A percentile compares a stretch with the other conserved stretches of the same genome.
These are phyloP conservation scores for Drosophila ambigua DNA, from an alignment of 1,140 invertebrate species.

Conservation along the genomic window DNA sequence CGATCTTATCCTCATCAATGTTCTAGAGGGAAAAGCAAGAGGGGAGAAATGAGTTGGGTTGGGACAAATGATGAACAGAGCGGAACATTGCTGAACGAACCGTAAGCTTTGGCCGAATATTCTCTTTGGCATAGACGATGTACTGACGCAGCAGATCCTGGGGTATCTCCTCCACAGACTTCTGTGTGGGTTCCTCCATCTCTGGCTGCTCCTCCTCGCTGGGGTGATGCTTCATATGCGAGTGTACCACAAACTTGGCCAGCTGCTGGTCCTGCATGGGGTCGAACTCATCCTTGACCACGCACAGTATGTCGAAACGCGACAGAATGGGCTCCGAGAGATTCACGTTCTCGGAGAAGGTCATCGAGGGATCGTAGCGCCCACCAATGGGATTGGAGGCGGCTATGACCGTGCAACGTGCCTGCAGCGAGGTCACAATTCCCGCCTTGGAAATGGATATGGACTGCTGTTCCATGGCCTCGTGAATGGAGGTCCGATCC, in stretches of 20 bases:
- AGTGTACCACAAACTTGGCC: conserved; percentile 97
- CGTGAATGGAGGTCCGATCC: conserved; percentile 98
- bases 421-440: conserved; percentile 98
- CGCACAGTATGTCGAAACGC: conserved; percentile 98
- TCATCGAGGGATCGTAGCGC: conserved; percentile 97
- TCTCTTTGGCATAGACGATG: conserved; percentile 97
- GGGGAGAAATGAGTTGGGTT: neutral
- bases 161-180: conserved; percentile 89
- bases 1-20: conserved; percentile 98
- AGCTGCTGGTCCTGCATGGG: conserved; percentile 95
- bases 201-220: conserved; percentile 84
- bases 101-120: conserved; percentile 95
- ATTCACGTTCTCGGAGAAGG: conserved; percentile 98
- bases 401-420: conserved; percentile 98
- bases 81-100: conserved; percentile 61
- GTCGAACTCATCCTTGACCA: conserved; percentile 98
- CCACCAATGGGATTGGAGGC: conserved; percentile 99
- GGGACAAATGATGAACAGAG: neutral
- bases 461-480: conserved; percentile 99
- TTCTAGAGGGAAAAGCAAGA: conserved; percentile 85
- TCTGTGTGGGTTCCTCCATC: conserved; percentile 78
- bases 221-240: conserved; percentile 96
- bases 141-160: conserved; percentile 98
- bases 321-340: conserved; percentile 99
- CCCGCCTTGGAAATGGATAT: conserved; percentile 99